Evolutionary conservation across 1,140 invertebrate species (phyloP).

Genomic region (Oreohelix idahoensis): DNA sequence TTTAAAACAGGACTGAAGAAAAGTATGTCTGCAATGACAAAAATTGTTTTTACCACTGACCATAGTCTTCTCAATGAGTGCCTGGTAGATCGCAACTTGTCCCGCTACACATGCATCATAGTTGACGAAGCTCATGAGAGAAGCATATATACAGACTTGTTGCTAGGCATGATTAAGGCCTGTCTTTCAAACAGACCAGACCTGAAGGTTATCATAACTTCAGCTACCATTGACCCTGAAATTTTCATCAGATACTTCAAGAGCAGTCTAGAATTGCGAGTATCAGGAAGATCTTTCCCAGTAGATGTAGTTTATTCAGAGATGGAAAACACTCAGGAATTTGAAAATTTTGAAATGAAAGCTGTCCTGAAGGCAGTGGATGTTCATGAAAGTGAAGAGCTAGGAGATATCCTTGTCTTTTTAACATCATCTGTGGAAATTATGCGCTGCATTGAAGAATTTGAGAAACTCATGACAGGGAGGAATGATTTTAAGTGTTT

Average conservation of each 20-base stretch:
- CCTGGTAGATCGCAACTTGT: constrained; percentile 77
- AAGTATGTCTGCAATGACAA: constrained; percentile 76
- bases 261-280: constrained; percentile 94
- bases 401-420: constrained; percentile 97
- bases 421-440: constrained; percentile 79
- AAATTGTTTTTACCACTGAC: constrained; percentile 98
- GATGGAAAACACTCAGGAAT: constrained; percentile 87
- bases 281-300: constrained; percentile 87
- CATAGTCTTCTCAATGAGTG: constrained; percentile 97
- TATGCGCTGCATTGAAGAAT: constrained; percentile 57
- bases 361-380: constrained; percentile 95
- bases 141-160: constrained; percentile 93
- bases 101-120: constrained; percentile 85
- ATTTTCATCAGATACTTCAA: constrained; percentile 77
- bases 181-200: constrained; percentile 57
- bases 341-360: constrained; percentile 92
- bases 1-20: constrained; percentile 81
- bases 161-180: constrained; percentile 86
- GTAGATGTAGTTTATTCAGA: constrained; percentile 92
- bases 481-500: constrained; percentile 52
- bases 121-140: constrained; percentile 98
- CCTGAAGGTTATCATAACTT: constrained; percentile 67
- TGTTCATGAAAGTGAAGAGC: constrained; percentile 90
- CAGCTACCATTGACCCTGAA: constrained; percentile 75
- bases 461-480: constrained; percentile 37